Percentiles rank a stretch among this genome's conserved stretches.
Conservation (phyloP, 2,113 vertebrate genomes). For the Delphinapterus leucas region DNA sequence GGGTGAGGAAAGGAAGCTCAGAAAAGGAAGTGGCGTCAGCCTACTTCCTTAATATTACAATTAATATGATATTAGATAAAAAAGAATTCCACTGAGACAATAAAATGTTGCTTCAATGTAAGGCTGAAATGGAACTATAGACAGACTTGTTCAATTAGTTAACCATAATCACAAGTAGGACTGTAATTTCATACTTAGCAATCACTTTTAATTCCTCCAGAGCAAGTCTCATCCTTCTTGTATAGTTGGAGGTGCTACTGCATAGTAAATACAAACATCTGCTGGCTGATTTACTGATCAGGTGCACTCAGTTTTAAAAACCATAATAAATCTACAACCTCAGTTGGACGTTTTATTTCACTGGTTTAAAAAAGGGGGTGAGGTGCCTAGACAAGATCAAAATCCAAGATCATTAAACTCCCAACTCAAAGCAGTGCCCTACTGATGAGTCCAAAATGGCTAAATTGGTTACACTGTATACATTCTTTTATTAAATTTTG, state of each 20-base stretch:
- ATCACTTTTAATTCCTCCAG: neutral
- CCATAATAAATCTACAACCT: neutral
- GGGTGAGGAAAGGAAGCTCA: neutral
- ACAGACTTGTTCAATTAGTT: neutral
- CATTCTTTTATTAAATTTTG: constrained; percentile 6
- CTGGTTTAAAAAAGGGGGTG: neutral
- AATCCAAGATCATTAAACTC: neutral
- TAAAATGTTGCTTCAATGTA: neutral
- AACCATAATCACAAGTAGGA: neutral
- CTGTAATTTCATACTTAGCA: constrained; percentile 32
- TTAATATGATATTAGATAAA: neutral
- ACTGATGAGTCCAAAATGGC: neutral
- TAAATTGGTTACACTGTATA: neutral
- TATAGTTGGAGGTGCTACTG: neutral
- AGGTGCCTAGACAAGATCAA: neutral
- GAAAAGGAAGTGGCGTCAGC: neutral
- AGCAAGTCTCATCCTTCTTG: neutral
- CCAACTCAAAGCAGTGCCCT: neutral
- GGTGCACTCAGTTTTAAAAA: neutral
- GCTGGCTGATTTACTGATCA: neutral
- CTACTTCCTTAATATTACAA: neutral
- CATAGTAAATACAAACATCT: neutral
- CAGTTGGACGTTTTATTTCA: neutral
- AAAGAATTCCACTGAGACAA: constrained; percentile 15
- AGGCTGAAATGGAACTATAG: neutral